Percentiles rank a stretch among this genome's conserved stretches.
These are phyloP conservation scores for Elanoides forficatus DNA, from an alignment of 2,113 vertebrate genomes.

Conservation along the genomic window DNA sequence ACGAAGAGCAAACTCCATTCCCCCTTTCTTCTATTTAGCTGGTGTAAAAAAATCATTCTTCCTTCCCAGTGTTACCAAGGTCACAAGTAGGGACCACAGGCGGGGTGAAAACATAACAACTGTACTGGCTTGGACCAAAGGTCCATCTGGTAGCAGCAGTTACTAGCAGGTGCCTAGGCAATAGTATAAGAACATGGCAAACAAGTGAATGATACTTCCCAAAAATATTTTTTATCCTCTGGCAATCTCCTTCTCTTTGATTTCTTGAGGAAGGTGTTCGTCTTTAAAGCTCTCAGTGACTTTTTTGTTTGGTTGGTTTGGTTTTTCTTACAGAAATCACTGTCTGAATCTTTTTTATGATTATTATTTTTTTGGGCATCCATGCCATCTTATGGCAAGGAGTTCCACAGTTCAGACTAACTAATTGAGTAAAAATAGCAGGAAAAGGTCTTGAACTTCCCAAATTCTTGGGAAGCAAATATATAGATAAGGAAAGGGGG, in stretches of 20 bases:
- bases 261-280: neutral
- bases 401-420: neutral
- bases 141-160: neutral
- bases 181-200: neutral
- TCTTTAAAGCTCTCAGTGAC: neutral
- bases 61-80: neutral
- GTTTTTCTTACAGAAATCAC: neutral
- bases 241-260: neutral
- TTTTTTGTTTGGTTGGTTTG: neutral
- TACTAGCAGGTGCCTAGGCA: neutral
- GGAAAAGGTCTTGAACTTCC: neutral
- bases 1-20: neutral
- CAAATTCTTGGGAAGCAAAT: neutral
- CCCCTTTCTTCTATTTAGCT: neutral
- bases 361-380: neutral
- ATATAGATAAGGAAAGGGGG: neutral
- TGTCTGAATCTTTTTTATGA: neutral
- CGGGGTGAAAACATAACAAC: neutral
- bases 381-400: neutral
- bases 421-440: neutral
- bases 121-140: neutral
- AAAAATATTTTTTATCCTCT: neutral
- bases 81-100: neutral
- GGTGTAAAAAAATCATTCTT: neutral
- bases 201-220: neutral